Conservation (phyloP, 2,888 invertebrate species). For the Liposcelis brunnea region DNA sequence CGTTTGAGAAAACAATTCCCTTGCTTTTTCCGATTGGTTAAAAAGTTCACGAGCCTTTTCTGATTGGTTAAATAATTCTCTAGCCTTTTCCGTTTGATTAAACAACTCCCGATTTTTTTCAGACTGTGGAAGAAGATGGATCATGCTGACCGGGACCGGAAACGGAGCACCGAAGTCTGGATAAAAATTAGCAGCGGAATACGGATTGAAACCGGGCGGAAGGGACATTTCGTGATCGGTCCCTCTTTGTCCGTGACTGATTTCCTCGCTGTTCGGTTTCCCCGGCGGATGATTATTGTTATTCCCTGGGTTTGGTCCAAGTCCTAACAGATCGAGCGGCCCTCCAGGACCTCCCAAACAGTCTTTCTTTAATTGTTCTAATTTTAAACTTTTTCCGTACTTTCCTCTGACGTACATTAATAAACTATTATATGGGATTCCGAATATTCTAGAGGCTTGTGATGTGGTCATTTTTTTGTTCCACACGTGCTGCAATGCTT, state of each 20-base stretch:
- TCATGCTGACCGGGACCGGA: slow-evolving; percentile 69
- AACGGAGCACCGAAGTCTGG: slow-evolving; percentile 65
- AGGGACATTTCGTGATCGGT: slow-evolving; percentile 8
- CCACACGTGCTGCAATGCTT: slow-evolving; percentile 86
- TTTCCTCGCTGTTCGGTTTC: slow-evolving; percentile 18
- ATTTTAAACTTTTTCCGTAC: slow-evolving; percentile 79
- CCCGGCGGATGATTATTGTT: slow-evolving; percentile 31
- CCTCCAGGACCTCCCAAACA: slow-evolving; percentile 60
- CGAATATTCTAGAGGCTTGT: slow-evolving; percentile 77
- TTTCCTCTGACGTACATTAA: slow-evolving; percentile 85
- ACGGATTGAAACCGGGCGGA: slow-evolving; percentile 48
- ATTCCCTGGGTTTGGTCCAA: slow-evolving; percentile 35
- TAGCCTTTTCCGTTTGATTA: slow-evolving; percentile 9
- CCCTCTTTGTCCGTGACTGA: slow-evolving; percentile 8
- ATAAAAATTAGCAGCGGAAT: slow-evolving; percentile 48
- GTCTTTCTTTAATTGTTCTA: slow-evolving; percentile 74
- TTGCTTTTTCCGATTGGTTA: slow-evolving; percentile 5
- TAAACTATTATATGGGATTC: slow-evolving; percentile 83
- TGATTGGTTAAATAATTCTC: slow-evolving; percentile 1
- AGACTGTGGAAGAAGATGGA: slow-evolving; percentile 62
- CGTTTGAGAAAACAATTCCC: neutral
- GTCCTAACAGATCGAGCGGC: slow-evolving; percentile 46
- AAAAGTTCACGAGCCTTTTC: slow-evolving; percentile 7
- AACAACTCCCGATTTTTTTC: slow-evolving; percentile 46
- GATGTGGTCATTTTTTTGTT: slow-evolving; percentile 90